phyloP scores from a whole-genome alignment of 1,140 invertebrate species.

The Cylas formicarius region DNA sequence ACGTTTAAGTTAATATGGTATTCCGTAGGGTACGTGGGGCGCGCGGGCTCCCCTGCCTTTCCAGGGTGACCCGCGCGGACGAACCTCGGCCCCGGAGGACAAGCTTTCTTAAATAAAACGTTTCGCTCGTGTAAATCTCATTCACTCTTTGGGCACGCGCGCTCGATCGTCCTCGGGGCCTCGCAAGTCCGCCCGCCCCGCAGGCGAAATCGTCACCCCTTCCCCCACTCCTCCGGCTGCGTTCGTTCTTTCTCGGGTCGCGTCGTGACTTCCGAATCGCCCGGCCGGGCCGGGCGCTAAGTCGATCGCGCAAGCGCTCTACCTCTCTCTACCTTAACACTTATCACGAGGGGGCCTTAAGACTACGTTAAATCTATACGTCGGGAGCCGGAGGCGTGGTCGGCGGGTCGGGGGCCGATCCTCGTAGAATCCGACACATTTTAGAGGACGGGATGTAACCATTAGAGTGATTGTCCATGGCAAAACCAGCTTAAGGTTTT shows the following conservation, averaged over 20 bases:
- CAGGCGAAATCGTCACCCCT: neutral
- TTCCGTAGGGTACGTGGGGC: too few relatives aligned
- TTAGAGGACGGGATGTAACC: too few relatives aligned
- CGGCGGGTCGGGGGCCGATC: too few relatives aligned
- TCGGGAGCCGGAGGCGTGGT: too few relatives aligned
- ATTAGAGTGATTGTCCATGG: too few relatives aligned
- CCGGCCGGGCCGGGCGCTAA: slow-evolving; percentile 1
- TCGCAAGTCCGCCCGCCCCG: slow-evolving; percentile 12
- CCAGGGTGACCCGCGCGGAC: neutral
- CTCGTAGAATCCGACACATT: too few relatives aligned
- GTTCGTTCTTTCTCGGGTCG: slow-evolving; percentile 15
- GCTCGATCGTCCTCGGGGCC: slow-evolving; percentile 39
- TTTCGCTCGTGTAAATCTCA: slow-evolving; percentile 20
- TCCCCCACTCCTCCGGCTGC: neutral
- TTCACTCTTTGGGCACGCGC: slow-evolving; percentile 15
- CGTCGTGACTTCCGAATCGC: slow-evolving; percentile 20
- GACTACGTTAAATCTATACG: too few relatives aligned
- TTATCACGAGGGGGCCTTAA: too few relatives aligned
- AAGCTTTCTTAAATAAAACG: slow-evolving; percentile 36
- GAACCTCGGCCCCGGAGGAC: slow-evolving; percentile 27
- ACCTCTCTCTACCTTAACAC: too few relatives aligned
- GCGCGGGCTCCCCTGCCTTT: too few relatives aligned
- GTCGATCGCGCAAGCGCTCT: slow-evolving; percentile 20
- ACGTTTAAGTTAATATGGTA: too few relatives aligned
- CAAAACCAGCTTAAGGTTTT: too few relatives aligned